phyloP scores from a whole-genome alignment of 2,113 vertebrate species.

The Gymnobelideus leadbeateri region DNA sequence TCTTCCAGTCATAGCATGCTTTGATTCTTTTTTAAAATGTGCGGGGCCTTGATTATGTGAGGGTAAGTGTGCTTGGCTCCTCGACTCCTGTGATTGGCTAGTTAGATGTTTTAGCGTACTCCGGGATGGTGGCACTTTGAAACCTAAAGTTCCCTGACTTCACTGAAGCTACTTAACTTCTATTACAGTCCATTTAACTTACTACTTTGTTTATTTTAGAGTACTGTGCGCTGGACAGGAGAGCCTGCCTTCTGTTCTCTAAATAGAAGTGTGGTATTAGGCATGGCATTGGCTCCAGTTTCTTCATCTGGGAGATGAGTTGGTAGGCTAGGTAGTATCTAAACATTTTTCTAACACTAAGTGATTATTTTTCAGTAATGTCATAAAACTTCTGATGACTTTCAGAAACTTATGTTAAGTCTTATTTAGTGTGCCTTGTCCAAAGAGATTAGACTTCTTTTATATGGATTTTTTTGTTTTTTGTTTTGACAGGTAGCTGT shows the following conservation, averaged over 20 bases:
- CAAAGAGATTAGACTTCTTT: neutral
- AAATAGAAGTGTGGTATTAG: neutral
- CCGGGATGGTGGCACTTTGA: neutral
- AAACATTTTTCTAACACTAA: neutral
- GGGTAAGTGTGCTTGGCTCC: neutral
- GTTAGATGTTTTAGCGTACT: neutral
- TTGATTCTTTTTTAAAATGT: neutral
- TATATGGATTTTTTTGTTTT: neutral
- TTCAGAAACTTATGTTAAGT: constrained; percentile 11
- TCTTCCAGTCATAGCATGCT: neutral
- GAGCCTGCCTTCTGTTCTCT: neutral
- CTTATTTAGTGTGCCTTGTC: neutral
- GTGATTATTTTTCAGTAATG: neutral
- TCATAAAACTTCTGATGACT: neutral
- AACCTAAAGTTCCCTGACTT: neutral
- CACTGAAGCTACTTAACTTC: neutral
- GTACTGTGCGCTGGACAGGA: neutral
- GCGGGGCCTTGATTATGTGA: neutral
- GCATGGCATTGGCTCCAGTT: neutral
- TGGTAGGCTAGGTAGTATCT: neutral
- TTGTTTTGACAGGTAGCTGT: neutral
- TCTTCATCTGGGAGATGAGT: constrained; percentile 1
- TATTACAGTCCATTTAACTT: neutral
- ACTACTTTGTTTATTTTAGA: neutral
- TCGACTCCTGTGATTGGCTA: neutral